These are phyloP conservation scores for Battus philenor DNA, from an alignment of 1,140 invertebrate species.

Conservation along the genomic window DNA sequence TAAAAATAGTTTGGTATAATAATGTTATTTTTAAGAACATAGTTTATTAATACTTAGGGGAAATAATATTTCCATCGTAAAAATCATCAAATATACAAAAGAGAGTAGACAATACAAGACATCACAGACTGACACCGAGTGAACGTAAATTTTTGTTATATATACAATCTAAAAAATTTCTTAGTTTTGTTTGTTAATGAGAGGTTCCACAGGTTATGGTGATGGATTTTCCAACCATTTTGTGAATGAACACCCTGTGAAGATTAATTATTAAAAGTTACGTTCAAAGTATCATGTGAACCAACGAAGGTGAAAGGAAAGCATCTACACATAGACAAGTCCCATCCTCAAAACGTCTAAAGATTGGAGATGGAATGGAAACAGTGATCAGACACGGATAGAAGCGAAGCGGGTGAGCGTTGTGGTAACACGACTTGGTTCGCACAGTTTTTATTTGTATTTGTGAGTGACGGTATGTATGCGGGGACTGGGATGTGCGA, in stretches of 20 bases:
- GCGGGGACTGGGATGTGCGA: constrained; percentile 32
- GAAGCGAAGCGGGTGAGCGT: constrained; percentile 38
- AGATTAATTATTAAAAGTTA: no score
- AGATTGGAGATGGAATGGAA: constrained; percentile 17
- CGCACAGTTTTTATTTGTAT: constrained; percentile 13
- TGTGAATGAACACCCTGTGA: not conserved
- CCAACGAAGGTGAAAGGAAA: constrained; percentile 8
- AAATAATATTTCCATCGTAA: not conserved
- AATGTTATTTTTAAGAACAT: constrained; percentile 10
- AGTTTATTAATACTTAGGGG: not conserved
- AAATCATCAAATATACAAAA: not conserved
- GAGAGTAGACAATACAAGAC: constrained; percentile 7
- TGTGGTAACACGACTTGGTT: constrained; percentile 21
- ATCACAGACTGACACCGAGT: constrained; percentile 13
- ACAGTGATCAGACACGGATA: constrained; percentile 30
- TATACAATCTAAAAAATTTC: no score
- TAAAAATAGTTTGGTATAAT: no score
- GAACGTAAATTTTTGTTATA: constrained; percentile 15
- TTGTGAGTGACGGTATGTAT: constrained; percentile 4
- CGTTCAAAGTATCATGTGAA: constrained; percentile 6
- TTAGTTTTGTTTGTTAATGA: no score
- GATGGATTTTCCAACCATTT: no score
- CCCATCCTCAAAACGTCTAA: constrained; percentile 14
- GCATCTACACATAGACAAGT: constrained; percentile 12
- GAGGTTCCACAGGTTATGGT: no score